A percentile compares a stretch with the other conserved stretches of the same genome.
Conservation (phyloP, 2,797 vertebrate genomes). For the Squalus acanthias region DNA sequence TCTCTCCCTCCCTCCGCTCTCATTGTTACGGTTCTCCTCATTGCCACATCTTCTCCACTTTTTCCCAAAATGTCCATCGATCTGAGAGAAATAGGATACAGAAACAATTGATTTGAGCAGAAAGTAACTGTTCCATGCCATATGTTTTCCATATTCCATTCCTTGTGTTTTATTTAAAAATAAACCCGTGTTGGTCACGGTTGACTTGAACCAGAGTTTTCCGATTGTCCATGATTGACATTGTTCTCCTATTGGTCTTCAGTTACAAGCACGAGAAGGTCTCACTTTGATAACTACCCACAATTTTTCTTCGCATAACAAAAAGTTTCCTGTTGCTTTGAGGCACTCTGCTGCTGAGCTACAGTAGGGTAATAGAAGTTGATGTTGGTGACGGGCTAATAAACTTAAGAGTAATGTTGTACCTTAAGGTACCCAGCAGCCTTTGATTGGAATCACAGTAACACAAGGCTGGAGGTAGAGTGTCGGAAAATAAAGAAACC, state of each 20-base stretch:
- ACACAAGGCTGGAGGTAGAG: too few relatives aligned
- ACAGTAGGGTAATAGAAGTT: not conserved
- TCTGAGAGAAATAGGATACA: not conserved
- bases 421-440: too few relatives aligned
- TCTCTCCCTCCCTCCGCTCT: too few relatives aligned
- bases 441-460: too few relatives aligned
- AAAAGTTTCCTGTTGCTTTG: not conserved
- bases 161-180: not conserved
- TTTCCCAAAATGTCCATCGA: too few relatives aligned
- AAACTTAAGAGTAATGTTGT: too few relatives aligned
- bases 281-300: not conserved
- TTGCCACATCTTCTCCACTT: not conserved
- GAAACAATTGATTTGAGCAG: not conserved
- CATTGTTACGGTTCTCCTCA: not conserved
- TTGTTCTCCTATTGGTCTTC: not conserved
- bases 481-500: too few relatives aligned
- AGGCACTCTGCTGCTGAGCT: not conserved
- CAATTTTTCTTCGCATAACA: not conserved
- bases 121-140: not conserved
- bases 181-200: not conserved
- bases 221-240: not conserved
- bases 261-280: not conserved
- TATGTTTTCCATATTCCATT: not conserved
- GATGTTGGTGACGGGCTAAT: not conserved
- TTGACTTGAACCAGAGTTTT: not conserved